These are phyloP conservation scores for Actinernus sp. DNA, from an alignment of 92 coral and sea anemone genomes.

Conservation along the genomic window DNA sequence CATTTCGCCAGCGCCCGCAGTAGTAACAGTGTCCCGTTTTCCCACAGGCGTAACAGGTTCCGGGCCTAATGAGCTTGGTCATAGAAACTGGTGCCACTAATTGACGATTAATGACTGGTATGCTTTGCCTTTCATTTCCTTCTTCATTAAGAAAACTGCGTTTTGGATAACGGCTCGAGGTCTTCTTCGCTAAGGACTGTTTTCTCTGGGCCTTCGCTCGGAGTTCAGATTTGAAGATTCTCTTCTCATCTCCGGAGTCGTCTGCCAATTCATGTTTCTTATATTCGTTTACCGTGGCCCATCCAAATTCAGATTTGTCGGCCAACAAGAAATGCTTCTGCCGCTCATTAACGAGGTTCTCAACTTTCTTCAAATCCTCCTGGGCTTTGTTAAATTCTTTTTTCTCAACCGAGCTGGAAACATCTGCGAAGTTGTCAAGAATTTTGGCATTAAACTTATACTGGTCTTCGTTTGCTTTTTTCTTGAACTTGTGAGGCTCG, in stretches of 20 bases:
- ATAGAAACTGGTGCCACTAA: neutral
- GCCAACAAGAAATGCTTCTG: neutral
- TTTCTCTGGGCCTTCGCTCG: neutral
- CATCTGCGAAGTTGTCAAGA: neutral
- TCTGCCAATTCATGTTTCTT: no score
- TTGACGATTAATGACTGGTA: no score
- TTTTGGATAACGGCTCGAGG: neutral
- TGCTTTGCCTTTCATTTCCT: no score
- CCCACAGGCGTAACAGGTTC: neutral
- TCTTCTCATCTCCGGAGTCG: neutral
- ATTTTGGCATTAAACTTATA: conserved; percentile 7
- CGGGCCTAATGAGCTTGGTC: neutral
- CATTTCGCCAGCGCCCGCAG: no score
- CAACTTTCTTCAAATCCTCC: neutral
- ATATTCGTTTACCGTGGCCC: no score
- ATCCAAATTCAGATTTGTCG: neutral
- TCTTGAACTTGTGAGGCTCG: conserved; percentile 12
- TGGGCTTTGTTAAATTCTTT: neutral
- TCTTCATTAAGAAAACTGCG: no score
- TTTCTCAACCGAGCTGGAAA: neutral
- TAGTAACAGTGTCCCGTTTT: neutral
- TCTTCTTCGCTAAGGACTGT: neutral
- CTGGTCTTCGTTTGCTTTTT: conserved; percentile 26
- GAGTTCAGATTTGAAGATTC: neutral
- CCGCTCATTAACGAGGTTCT: neutral